Evolutionary conservation across 2,113 vertebrate genomes (phyloP).

Genomic region (Sarotherodon lohbergeri): DNA sequence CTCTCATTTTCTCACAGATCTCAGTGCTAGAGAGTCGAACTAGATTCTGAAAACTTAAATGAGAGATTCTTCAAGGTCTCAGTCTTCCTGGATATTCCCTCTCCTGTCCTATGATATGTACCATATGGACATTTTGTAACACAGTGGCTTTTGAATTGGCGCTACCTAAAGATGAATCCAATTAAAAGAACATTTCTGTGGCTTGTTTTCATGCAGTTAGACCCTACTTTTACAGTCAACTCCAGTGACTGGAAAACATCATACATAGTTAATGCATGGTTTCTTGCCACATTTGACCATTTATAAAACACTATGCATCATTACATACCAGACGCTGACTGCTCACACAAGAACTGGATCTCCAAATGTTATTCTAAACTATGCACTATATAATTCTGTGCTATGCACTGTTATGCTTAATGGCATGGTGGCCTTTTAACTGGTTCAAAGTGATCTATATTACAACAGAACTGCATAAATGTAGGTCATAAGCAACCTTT

Average conservation of each 20-base stretch:
- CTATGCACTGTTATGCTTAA: neutral
- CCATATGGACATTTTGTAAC: neutral
- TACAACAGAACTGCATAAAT: neutral
- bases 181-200: neutral
- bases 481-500: neutral
- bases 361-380: neutral
- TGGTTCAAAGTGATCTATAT: neutral
- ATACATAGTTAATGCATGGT: neutral
- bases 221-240: neutral
- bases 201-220: neutral
- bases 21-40: neutral
- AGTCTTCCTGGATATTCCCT: neutral
- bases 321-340: neutral
- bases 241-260: neutral
- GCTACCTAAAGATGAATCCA: neutral
- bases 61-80: neutral
- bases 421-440: neutral
- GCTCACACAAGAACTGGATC: neutral
- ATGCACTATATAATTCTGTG: neutral
- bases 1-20: neutral
- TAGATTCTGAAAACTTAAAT: neutral
- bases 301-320: neutral
- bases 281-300: neutral
- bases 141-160: neutral
- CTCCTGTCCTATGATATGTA: neutral